A percentile compares a stretch with the other conserved stretches of the same genome.
These are phyloP conservation scores for Parapsyche elsis DNA, from an alignment of 1,140 invertebrate species.

Conservation along the genomic window DNA sequence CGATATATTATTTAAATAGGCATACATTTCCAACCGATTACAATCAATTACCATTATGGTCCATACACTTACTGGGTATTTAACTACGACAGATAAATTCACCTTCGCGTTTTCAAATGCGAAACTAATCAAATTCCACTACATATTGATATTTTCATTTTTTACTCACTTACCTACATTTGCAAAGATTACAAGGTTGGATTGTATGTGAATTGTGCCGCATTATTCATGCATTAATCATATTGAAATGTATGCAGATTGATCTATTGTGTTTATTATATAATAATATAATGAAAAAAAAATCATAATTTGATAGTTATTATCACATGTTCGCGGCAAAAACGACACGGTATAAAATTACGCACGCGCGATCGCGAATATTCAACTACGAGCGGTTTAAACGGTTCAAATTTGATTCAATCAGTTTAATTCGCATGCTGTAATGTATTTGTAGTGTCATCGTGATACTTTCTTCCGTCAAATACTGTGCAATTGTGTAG, in stretches of 20 bases:
- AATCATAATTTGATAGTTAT: neutral
- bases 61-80: neutral
- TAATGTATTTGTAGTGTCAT: too few species aligned
- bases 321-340: too few species aligned
- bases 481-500: too few species aligned
- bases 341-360: too few species aligned
- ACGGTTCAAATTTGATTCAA: too few species aligned
- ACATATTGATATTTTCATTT: neutral
- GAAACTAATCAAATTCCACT: neutral
- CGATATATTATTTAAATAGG: neutral
- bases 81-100: neutral
- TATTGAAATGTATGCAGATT: neutral
- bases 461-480: too few species aligned
- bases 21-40: neutral
- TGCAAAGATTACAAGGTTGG: neutral
- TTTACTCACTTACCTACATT: neutral
- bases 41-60: neutral
- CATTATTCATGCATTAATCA: neutral
- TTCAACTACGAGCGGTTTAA: too few species aligned
- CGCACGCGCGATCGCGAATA: too few species aligned
- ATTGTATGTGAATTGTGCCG: slow-evolving; percentile 3
- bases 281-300: slow-evolving; percentile 4
- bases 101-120: neutral
- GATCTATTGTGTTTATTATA: neutral
- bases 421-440: too few species aligned